phyloP scores from a whole-genome alignment of 2,113 vertebrate species.

The Pterophyllum scalare region DNA sequence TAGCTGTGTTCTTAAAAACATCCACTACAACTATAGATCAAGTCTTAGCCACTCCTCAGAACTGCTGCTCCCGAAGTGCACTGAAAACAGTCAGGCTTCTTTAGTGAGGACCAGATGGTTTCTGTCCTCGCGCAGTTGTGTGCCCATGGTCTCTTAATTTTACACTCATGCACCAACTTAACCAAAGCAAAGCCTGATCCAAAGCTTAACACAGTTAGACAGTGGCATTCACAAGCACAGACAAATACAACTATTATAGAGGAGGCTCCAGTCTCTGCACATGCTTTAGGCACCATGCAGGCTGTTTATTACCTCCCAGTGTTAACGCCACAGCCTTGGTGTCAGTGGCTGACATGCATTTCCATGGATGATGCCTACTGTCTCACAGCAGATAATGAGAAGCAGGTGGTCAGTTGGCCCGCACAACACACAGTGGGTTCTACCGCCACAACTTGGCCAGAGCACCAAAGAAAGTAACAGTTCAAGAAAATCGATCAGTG shows the following conservation, averaged over 20 bases:
- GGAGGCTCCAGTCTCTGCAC: constrained; percentile 26
- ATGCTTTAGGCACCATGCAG: constrained; percentile 46
- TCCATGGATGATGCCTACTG: constrained; percentile 47
- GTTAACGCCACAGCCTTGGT: constrained; percentile 49
- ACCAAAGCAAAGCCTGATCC: constrained; percentile 41
- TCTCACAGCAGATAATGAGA: constrained; percentile 58
- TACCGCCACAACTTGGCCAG: constrained; percentile 47
- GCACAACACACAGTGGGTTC: constrained; percentile 33
- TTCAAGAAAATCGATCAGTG: constrained; percentile 29
- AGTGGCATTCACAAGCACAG: constrained; percentile 40
- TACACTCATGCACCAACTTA: constrained; percentile 41
- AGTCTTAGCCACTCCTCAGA: constrained; percentile 24
- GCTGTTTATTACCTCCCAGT: constrained; percentile 51
- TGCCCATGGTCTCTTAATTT: constrained; percentile 47
- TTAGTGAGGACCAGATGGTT: constrained; percentile 61
- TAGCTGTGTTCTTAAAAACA: constrained; percentile 20
- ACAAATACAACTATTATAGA: constrained; percentile 40
- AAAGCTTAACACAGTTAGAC: constrained; percentile 56
- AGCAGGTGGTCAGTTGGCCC: constrained; percentile 48
- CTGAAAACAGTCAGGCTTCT: constrained; percentile 52
- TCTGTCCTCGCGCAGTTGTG: constrained; percentile 47
- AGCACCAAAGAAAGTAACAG: constrained; percentile 44
- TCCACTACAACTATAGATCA: constrained; percentile 30
- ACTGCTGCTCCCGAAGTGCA: constrained; percentile 21
- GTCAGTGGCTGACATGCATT: constrained; percentile 48